phyloP scores from a whole-genome alignment of 1,140 invertebrate genomes.

The Drosophila teissieri region DNA sequence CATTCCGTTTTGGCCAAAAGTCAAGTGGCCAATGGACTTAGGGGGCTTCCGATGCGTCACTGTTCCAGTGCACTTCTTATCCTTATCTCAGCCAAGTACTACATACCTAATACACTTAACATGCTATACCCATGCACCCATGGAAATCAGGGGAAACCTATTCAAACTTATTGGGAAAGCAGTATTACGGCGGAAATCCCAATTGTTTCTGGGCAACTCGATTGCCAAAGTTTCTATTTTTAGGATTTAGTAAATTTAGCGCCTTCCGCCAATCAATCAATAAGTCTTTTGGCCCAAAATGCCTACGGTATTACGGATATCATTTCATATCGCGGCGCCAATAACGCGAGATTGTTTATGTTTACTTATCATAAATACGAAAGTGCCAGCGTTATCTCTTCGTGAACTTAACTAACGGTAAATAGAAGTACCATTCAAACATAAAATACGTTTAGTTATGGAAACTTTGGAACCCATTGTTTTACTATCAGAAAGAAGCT shows the following conservation, averaged over 20 bases:
- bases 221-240: slow-evolving; percentile 61
- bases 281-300: slow-evolving; percentile 38
- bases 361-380: slow-evolving; percentile 25
- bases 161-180: not conserved
- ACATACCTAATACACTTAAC: not conserved
- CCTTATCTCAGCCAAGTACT: slow-evolving; percentile 51
- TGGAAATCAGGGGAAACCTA: no score
- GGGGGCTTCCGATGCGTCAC: slow-evolving; percentile 48
- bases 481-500: no score
- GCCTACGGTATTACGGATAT: slow-evolving; percentile 5
- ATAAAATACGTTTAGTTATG: not conserved
- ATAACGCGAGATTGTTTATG: slow-evolving; percentile 36
- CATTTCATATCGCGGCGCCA: slow-evolving; percentile 32
- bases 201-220: slow-evolving; percentile 43
- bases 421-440: not conserved
- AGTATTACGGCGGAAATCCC: slow-evolving; percentile 30
- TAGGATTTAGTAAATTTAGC: slow-evolving; percentile 21
- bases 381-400: slow-evolving; percentile 18
- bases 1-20: slow-evolving; percentile 52
- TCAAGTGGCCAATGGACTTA: slow-evolving; percentile 47
- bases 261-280: slow-evolving; percentile 58
- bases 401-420: not conserved
- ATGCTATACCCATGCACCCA: not conserved
- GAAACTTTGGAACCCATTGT: no score
- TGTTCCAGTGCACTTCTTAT: slow-evolving; percentile 33